These are phyloP conservation scores for Bucco capensis DNA, from an alignment of 2,113 vertebrate genomes.

Conservation along the genomic window DNA sequence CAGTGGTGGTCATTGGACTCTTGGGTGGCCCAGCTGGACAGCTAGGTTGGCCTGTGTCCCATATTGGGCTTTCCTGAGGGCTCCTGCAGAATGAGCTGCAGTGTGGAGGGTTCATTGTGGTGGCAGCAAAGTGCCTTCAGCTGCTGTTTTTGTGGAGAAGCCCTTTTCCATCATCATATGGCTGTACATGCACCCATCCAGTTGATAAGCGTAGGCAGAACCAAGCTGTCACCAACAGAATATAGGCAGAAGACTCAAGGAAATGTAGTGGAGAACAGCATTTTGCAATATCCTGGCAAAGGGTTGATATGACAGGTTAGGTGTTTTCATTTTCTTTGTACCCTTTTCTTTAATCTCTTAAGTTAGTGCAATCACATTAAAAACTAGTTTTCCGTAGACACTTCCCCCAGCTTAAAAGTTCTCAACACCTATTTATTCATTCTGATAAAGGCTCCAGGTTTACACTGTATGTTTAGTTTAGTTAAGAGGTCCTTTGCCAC, in stretches of 20 bases:
- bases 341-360: slow-evolving; percentile 22
- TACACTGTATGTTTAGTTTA: background rate
- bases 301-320: background rate
- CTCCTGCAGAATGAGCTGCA: background rate
- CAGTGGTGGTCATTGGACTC: background rate
- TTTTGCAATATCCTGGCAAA: background rate
- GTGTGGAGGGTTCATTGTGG: background rate
- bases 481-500: background rate
- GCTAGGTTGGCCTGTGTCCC: background rate
- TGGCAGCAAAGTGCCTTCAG: slow-evolving; percentile 13
- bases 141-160: background rate
- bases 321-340: slow-evolving; percentile 3
- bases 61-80: background rate
- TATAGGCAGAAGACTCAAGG: slow-evolving; percentile 7
- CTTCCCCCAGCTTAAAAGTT: background rate
- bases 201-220: slow-evolving; percentile 14
- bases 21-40: background rate
- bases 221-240: slow-evolving; percentile 16
- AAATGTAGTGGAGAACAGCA: background rate
- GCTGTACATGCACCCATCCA: background rate
- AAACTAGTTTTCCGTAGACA: background rate
- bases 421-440: background rate
- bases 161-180: background rate
- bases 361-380: background rate
- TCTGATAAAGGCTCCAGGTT: background rate